Evolutionary conservation across 2,113 vertebrate species (phyloP).

Genomic region (Chitala chitala): DNA sequence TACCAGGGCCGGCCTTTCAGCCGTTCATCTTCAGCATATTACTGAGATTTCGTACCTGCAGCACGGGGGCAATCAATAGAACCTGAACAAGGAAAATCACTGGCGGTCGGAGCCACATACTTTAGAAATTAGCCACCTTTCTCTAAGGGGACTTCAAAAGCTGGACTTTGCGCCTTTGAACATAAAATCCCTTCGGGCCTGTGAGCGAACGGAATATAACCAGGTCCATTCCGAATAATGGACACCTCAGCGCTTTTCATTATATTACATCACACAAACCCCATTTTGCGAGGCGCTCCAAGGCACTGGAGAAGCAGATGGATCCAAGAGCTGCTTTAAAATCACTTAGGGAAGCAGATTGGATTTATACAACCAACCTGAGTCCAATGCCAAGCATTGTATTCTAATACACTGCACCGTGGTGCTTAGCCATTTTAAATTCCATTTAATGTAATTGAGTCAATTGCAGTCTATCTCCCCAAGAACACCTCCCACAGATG

Average conservation of each 20-base stretch:
- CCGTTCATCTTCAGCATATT: background rate
- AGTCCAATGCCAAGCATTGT: conserved; percentile 23
- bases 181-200: background rate
- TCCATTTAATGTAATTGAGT: conserved; percentile 44
- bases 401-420: conserved; percentile 26
- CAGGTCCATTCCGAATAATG: background rate
- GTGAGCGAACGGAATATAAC: background rate
- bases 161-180: background rate
- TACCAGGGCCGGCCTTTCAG: background rate
- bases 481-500: conserved; percentile 9
- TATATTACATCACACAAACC: background rate
- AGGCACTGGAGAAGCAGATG: background rate
- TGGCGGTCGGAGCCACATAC: background rate
- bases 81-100: background rate
- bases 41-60: background rate
- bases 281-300: background rate
- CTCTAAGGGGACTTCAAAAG: background rate
- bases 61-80: background rate
- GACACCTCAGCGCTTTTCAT: background rate
- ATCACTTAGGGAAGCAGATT: conserved; percentile 17
- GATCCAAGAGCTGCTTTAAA: background rate
- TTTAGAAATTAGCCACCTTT: background rate
- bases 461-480: conserved; percentile 29
- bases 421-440: conserved; percentile 37
- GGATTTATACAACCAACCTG: conserved; percentile 21